A percentile compares a stretch with the other conserved stretches of the same genome.
Evolutionary conservation across 2,113 vertebrate genomes (phyloP).

Genomic region (Morphnarchus princeps): DNA sequence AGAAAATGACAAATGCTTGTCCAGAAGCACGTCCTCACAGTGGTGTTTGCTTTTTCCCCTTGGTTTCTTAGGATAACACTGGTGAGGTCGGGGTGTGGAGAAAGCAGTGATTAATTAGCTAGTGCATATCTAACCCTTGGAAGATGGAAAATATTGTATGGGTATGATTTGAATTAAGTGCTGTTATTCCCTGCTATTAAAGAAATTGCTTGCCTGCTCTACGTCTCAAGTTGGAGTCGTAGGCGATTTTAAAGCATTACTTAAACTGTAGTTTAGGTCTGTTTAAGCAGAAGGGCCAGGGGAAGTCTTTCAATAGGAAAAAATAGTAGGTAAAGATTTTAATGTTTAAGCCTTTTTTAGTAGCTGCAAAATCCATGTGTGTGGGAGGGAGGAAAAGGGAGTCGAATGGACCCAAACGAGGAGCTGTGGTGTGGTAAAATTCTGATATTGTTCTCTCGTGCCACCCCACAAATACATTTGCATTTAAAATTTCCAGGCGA

Average conservation of each 20-base stretch:
- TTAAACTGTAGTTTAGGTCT: not conserved
- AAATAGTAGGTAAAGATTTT: not conserved
- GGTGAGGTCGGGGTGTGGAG: not conserved
- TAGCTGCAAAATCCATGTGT: not conserved
- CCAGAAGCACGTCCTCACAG: accelerated
- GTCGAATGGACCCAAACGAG: accelerated
- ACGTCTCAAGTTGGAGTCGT: not conserved
- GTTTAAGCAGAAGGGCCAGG: not conserved
- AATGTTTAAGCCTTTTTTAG: not conserved
- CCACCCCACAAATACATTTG: constrained; percentile 4
- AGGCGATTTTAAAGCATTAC: not conserved
- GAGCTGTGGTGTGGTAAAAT: not conserved
- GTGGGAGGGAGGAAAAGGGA: not conserved
- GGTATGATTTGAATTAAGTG: not conserved
- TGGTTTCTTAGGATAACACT: not conserved
- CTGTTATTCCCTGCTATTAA: not conserved
- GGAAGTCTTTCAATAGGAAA: not conserved
- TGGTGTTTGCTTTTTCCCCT: not conserved
- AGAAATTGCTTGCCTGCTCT: not conserved
- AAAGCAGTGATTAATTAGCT: not conserved
- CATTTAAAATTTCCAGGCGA: constrained; percentile 13
- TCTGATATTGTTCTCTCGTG: not conserved
- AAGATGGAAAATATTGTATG: not conserved
- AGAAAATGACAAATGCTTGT: not conserved
- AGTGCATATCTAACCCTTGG: not conserved